Evolutionary conservation across 2,888 invertebrate species (phyloP), one percentile per base, ranked within the genome.

Genomic region (Ctena decussata): DNA sequence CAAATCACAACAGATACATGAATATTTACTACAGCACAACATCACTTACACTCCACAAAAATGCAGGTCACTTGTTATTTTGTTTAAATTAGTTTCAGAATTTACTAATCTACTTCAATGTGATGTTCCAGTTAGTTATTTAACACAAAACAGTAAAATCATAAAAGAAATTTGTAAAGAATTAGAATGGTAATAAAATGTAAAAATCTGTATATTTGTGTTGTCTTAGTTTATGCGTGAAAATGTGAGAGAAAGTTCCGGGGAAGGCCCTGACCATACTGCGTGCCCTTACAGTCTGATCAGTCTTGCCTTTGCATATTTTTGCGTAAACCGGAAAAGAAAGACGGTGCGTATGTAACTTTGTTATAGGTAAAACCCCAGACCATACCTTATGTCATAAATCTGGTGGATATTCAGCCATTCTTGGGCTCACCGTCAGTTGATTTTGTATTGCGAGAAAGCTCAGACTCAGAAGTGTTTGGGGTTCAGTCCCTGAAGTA

Each of bases 41-140:
- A 60, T 60, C 21, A 60, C 60, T 60, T 60, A 60, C 60, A 60
- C 30, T 60, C 27, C 60, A 60, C 60, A 60, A 60, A 30, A 30
- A 60, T 60, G 60, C 60, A 60, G 60, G 60, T 8, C 60, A 60
- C 60, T 60, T 60, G 60, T 60, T 60, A 60, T 60, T 60, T 60
- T 60, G 60, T 60, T 60, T 60, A 60, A 60, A 30, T 60, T 60
- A 60, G 60, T 60, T 60, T 60, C 60, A 60, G 60, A 60, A 60
- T 60, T 60, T 60, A 60, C 60, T 60, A 60, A 30, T 60, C 60
- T 60, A 60, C 60, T 60, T 60, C 60, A 24, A 60, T 60, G 60
- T 60, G 60, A 60, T 60, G 60, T 60, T 30, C 60, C 60, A 30
- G 60, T 60, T 60, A 60, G 60, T 60, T 60, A 60, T 60, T 60